Base-by-base conservation (phyloP, 2,113 vertebrate species). In the Osmerus eperlanus region DNA sequence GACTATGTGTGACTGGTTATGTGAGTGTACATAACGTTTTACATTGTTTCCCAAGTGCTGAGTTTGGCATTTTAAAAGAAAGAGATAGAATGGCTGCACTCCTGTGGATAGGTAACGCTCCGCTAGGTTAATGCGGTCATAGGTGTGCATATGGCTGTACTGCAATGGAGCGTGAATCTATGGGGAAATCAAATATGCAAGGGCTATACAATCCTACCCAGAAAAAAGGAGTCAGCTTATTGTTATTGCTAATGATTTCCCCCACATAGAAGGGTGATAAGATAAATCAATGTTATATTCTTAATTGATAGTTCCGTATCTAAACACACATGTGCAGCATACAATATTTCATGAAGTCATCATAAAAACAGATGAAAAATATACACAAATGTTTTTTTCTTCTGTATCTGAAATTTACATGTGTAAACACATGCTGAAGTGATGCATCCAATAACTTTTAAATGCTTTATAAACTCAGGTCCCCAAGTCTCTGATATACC, bases 41-140 rank as follows among this genome's bases (percentile, higher is more conserved):
- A 75, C 32, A 82, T 84, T 76, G 81, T 82, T 74, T 70, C 56
- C n/a, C 76, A 83, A 89, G 79, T 85, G 87, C 85, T 84, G 80
- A 81, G 71, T 47, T 36, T n/a, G 21, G 67, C 58, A 16, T 79
- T 83, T 80, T 79, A 72, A 75, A 79, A 68, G 9, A 18, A 67
- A 60, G 70, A 75, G 56, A 71, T 41, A 71, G 54, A 70, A 59
- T 81, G 82, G 87, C 86, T 73, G 85, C 68, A 84, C 86, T 84
- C 83, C 66, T 15, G 83, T 81, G 81, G 65, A 66, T 65, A 64
- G 76, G 79, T 77, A 87, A 75, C 70, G 52, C 72, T 81, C 8
- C 16, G 73, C 69, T 78, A 75, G 80, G 77, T 85, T 87, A 82
- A 87, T 82, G 74, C 67, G 75, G 76, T 83, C 74, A 77, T 82